phyloP scores from a whole-genome alignment of 2,797 vertebrate genomes.

The Sparidentex hasta region DNA sequence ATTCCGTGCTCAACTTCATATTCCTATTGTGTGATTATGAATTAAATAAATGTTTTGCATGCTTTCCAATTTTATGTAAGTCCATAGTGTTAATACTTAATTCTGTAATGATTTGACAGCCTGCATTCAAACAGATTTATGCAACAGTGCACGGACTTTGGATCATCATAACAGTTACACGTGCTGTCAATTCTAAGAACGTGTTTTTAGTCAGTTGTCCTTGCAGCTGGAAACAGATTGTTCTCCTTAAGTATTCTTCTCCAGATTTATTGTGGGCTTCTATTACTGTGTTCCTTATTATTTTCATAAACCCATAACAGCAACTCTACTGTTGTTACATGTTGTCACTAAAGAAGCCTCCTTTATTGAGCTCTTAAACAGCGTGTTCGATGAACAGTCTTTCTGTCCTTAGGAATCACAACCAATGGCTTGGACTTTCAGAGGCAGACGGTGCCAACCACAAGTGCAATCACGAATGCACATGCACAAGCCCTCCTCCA shows the following conservation, averaged over 20 bases:
- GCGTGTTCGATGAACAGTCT: conserved; percentile 33
- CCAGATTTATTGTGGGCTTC: not conserved
- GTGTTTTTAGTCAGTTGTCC: conserved; percentile 16
- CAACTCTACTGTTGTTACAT: no score
- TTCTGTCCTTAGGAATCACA: conserved; percentile 91
- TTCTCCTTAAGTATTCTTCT: not conserved
- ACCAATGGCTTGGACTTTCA: conserved; percentile 99
- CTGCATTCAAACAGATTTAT: conserved; percentile 10
- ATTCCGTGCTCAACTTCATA: conserved; percentile 7
- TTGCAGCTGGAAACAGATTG: conserved; percentile 18
- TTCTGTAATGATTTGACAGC: conserved; percentile 24
- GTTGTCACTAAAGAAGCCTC: no score
- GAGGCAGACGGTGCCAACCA: conserved; percentile 94
- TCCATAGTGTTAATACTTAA: conserved; percentile 28
- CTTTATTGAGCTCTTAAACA: conserved; percentile 7
- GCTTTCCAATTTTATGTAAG: not conserved
- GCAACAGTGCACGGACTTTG: conserved; percentile 1
- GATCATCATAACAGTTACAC: not conserved
- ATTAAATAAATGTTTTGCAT: conserved; percentile 21
- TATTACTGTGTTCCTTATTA: conserved; percentile 16
- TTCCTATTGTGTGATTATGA: conserved; percentile 27
- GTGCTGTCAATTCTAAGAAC: conserved; percentile 10
- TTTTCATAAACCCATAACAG: not conserved
- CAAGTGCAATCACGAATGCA: conserved; percentile 95
- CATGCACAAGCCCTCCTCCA: conserved; percentile 99